Evolutionary conservation across 2,113 vertebrate genomes (phyloP), one percentile per base, ranked within the genome.

Genomic region (Engraulis encrasicolus): DNA sequence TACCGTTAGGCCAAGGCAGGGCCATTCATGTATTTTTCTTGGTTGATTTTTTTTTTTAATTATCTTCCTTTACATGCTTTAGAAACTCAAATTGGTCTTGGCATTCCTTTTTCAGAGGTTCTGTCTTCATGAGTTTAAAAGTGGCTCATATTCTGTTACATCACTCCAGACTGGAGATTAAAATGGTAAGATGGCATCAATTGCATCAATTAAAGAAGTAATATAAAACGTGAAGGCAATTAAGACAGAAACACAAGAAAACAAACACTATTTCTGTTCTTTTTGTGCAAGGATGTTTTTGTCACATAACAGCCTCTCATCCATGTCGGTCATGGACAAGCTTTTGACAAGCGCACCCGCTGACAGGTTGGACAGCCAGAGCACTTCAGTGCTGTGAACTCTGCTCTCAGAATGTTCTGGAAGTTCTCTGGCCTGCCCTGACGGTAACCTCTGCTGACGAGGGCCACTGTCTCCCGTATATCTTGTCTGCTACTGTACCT

Each of bases 361-460:
- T 34, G 23, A 34, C 66, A 74, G 66, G 31, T 74, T 27, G 34
- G 66, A 74, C 66, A 74, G 31, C 11, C 66, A 74, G 66, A 74
- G 23, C 66, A 74, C 31, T 74, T 34, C 66, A 74, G 23, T 14
- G 12, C 66, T 74, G 66, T 34, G 66, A 74, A 34, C 66, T 5
- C 31, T 15, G 11, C 66, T 74, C 66, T 74, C 66, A 34, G 66
- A 74, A 34, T 27, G 31, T 74, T 27, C 66, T 31, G 34, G 66
- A 74, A 36, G 66, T 31, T 34, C 66, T 74, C n/a, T 34, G 40
- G 4, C 9, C 40, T 74, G 66, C 66, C 66, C 66, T 12, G 27
- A 74, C 66, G 34, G 66, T 74, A 74, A 74, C 66, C 66, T 74
- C 12, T 74, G 66, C 66, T 34, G 27, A 74, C 31, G 66, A 12